Percentiles rank a stretch among this genome's conserved stretches.
phyloP scores from a whole-genome alignment of 2,797 vertebrate genomes.

The Thaleichthys pacificus region DNA sequence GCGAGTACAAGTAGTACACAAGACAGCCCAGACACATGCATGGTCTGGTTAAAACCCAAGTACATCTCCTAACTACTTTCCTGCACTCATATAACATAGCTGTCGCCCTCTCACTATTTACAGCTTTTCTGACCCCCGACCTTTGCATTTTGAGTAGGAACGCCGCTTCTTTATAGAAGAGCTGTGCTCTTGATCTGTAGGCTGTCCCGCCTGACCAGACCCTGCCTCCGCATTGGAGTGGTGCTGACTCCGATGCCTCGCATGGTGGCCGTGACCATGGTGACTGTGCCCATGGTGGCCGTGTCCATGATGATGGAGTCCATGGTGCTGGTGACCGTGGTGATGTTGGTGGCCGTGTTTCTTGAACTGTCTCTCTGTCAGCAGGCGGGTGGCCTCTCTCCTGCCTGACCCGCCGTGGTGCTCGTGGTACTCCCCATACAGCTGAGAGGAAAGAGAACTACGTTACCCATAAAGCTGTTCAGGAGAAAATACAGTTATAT shows the following conservation, averaged over 20 bases:
- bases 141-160: slow-evolving; percentile 87
- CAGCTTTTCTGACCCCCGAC: slow-evolving; percentile 59
- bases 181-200: slow-evolving; percentile 31
- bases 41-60: background rate
- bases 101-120: too few relatives aligned
- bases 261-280: slow-evolving; percentile 36
- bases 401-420: slow-evolving; percentile 73
- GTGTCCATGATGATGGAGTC: slow-evolving; percentile 43
- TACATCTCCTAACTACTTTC: background rate
- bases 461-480: background rate
- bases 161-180: slow-evolving; percentile 68
- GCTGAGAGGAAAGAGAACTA: slow-evolving; percentile 62
- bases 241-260: slow-evolving; percentile 41
- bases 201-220: slow-evolving; percentile 13
- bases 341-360: slow-evolving; percentile 59
- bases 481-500: background rate
- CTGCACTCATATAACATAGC: background rate
- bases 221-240: slow-evolving; percentile 46
- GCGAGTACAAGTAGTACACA: too few relatives aligned
- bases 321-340: slow-evolving; percentile 41
- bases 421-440: slow-evolving; percentile 89
- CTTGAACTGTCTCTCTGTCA: slow-evolving; percentile 72
- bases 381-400: slow-evolving; percentile 78
- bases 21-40: background rate
- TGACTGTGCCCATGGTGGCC: slow-evolving; percentile 56